phyloP scores from a whole-genome alignment of 1,140 invertebrate genomes.

The Tetraneura akinire region DNA sequence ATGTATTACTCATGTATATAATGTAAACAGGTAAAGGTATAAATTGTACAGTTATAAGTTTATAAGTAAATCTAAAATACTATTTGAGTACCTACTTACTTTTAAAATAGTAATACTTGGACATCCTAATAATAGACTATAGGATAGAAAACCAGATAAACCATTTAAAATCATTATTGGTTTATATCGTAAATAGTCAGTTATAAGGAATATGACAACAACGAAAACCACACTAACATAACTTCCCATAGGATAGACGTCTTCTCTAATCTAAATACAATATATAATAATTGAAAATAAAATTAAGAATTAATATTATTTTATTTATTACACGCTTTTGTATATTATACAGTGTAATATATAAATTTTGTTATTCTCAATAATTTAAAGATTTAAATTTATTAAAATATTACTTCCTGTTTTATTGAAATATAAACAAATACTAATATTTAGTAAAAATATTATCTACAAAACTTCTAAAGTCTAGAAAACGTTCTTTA shows the following conservation, averaged over 20 bases:
- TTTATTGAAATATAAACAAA: too few species aligned
- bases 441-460: too few species aligned
- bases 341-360: too few species aligned
- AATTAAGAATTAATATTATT: too few species aligned
- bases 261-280: conserved; percentile 67
- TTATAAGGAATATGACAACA: conserved; percentile 77
- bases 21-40: too few species aligned
- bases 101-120: conserved; percentile 52
- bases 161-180: conserved; percentile 78
- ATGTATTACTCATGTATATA: too few species aligned
- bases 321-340: too few species aligned
- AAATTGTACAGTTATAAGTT: not conserved
- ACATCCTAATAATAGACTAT: conserved; percentile 53
- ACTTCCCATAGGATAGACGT: conserved; percentile 79
- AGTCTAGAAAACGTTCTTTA: too few species aligned
- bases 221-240: conserved; percentile 75
- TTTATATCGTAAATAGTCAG: conserved; percentile 83
- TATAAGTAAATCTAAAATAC: not conserved
- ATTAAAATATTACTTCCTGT: too few species aligned
- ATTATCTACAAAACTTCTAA: too few species aligned
- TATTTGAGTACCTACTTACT: conserved; percentile 48
- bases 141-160: conserved; percentile 64
- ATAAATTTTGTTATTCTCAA: too few species aligned
- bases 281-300: not conserved
- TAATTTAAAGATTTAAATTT: too few species aligned